Base-by-base conservation (phyloP, 2,797 vertebrate species). In the Typhlichthys eigenmanni region DNA sequence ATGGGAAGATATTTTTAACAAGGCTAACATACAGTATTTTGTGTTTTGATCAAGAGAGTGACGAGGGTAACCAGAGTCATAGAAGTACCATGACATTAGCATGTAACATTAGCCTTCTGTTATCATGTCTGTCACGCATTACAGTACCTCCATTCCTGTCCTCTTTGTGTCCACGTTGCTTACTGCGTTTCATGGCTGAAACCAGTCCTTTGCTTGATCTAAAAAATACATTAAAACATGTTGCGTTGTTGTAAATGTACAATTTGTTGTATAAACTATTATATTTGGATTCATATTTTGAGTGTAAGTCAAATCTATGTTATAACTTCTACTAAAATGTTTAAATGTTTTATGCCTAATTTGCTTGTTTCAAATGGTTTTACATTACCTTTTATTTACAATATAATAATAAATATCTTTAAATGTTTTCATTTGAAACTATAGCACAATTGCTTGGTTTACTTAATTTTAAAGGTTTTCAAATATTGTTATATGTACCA, bases 121-220 rank as follows among this genome's bases (percentile, higher is more conserved):
- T 69, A 59, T 57, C 66, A 73, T 48, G 51, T 55, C 46, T 13
- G 45, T 57, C 55, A 64, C 58, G 60, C 60, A 59, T 74, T 17
- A 60, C 13, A 50, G 61, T 55, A 91, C 93, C 95, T 92, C 92
- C 93, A 51, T 88, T 92, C 60, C 86, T 91, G 66, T 98, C 95
- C 47, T 97, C 95, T 86, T 97, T 98, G 52, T 93, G 83, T 0
- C 89, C 82, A 4, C 95, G 93, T 0, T 88, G 88, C 92, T 96
- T 99, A 75, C 93, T 95, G 10, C 96, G 94, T 88, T 98, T 98
- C 97, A 99, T 99, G 86, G 87, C 90, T 64, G 90, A 90, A 70
- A 91, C 89, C 24, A 85, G 82, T 46, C 86, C 83, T 81, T 88
- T 92, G 59, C 88, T 87, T 1, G 88, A 85, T 92, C 93, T 97